Percentiles rank a stretch among this genome's conserved stretches.
Evolutionary conservation across 2,888 invertebrate genomes (phyloP).

Genomic region (Acanthosepion pharaonis): DNA sequence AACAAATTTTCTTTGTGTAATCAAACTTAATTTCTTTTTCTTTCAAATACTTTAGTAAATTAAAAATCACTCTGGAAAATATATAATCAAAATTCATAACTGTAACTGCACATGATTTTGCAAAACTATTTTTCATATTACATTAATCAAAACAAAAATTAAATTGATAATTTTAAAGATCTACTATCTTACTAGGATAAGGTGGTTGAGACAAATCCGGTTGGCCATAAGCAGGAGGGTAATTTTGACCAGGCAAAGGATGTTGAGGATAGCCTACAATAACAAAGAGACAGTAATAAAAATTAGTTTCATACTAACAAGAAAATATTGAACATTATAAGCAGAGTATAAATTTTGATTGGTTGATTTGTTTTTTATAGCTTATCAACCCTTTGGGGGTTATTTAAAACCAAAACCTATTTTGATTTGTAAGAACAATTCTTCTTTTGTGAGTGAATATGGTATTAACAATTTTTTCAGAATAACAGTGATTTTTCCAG

Average conservation of each 20-base stretch:
- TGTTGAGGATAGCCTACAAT: slow-evolving; percentile 8
- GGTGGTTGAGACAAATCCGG: not conserved
- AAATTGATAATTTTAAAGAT: not conserved
- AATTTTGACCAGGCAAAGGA: not conserved
- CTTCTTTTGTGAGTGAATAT: no score
- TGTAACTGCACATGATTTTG: not conserved
- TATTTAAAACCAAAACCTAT: no score
- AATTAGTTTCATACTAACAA: not conserved
- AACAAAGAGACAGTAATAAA: not conserved
- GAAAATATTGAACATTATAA: not conserved
- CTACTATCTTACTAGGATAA: not conserved
- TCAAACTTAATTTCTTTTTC: no score
- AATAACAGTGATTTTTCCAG: no score
- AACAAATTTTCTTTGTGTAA: no score
- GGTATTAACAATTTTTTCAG: no score
- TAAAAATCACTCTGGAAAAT: no score
- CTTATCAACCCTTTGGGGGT: no score
- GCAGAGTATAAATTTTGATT: not conserved
- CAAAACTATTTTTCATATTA: not conserved
- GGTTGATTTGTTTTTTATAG: no score
- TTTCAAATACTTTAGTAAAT: no score
- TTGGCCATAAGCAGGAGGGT: not conserved
- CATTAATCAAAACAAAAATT: not conserved
- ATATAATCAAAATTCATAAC: no score
- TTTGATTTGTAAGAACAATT: no score